Evolutionary conservation across 2,797 vertebrate genomes (phyloP), one percentile per base, ranked within the genome.

Genomic region (Furcifer pardalis): DNA sequence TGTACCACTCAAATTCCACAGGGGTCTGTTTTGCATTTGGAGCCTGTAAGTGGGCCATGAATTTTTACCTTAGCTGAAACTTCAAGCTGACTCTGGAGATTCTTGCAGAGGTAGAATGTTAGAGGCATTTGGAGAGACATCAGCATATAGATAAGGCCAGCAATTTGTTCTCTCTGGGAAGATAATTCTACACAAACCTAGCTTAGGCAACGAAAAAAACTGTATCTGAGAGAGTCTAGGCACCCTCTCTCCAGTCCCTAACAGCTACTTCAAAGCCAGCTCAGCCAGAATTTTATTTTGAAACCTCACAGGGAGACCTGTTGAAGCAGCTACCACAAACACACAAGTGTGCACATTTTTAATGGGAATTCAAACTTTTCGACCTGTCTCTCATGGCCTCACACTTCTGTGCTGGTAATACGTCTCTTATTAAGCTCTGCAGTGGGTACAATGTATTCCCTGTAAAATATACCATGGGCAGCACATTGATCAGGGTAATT

Each of bases 401-500:
- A 35, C 76, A 82, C 19, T n/a, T n/a, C 65, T 52, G 13, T 72
- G 35, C 65, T 9, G n/a, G 71, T 73, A 49, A 25, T 21, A 23
- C 30, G 8, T 40, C 46, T 78, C n/a, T 79, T 74, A 74, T 62
- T 62, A 60, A 83, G 35, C 42, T 49, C 40, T 69, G 71, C 69
- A 83, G 81, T n/a, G 12, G 60, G 69, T 65, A 76, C 0, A 0
- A 65, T 3, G 1, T 23, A 42, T 62, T 42, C 69, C 40, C 80
- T 60, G 49, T 49, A 80, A 62, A 60, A 75, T 27, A 60, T 68
- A 68, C 19, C 2, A 69, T 60, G 69, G 77, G 49, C 71, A 75
- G 69, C 6, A 42, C 69, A 80, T 46, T 40, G 82, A 81, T 59
- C 23, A 44, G 79, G 37, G 23, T 79, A 78, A 83, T 81, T 78